Percentiles rank a stretch among this genome's conserved stretches.
phyloP scores from a whole-genome alignment of 2,797 vertebrate genomes.

The Neoniphon sammara region DNA sequence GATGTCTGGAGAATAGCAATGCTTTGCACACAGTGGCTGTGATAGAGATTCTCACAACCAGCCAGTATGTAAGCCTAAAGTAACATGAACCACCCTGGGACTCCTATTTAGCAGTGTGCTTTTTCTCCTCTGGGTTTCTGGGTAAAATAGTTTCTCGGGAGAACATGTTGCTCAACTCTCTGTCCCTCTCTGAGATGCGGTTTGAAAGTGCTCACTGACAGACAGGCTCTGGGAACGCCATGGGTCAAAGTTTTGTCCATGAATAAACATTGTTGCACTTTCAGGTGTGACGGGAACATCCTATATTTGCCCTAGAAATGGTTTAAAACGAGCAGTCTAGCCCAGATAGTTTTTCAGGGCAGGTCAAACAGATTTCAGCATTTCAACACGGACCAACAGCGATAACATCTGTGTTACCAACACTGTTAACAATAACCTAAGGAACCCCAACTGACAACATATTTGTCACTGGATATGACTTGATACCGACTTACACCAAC shows the following conservation, averaged over 20 bases:
- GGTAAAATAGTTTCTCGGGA: constrained; percentile 57
- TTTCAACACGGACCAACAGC: neutral
- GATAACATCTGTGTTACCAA: too few species aligned
- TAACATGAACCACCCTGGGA: constrained; percentile 44
- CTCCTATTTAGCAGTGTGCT: constrained; percentile 26
- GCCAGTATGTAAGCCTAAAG: constrained; percentile 12
- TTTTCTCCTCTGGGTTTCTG: constrained; percentile 32
- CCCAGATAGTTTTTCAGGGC: neutral
- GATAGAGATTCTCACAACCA: neutral
- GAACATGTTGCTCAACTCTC: constrained; percentile 66
- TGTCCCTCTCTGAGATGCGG: neutral
- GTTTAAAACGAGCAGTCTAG: neutral
- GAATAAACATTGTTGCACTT: neutral
- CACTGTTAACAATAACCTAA: neutral
- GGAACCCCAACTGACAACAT: neutral
- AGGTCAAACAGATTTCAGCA: neutral
- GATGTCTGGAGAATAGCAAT: neutral
- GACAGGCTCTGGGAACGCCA: constrained; percentile 18
- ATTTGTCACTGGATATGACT: neutral
- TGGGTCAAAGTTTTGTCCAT: constrained; percentile 4
- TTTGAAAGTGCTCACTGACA: constrained; percentile 31
- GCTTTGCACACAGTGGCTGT: neutral
- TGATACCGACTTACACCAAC: neutral
- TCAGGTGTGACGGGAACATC: neutral
- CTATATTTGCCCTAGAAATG: neutral